phyloP scores from a whole-genome alignment of 2,797 vertebrate species.

The Cossypha polioptera region DNA sequence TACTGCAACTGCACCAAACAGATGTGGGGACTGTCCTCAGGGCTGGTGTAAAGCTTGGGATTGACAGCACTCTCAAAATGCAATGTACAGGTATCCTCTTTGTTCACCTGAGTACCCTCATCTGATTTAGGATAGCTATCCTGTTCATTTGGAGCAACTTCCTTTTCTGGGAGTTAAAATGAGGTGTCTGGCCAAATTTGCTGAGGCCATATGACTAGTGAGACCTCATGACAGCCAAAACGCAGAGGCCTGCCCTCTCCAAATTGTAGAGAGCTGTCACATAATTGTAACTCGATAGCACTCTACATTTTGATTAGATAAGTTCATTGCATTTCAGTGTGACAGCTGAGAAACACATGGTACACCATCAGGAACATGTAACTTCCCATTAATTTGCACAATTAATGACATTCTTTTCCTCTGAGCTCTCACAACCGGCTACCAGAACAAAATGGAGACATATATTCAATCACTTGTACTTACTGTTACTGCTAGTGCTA shows the following conservation, averaged over 20 bases:
- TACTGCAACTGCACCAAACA: not conserved
- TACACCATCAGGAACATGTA: slow-evolving; percentile 40
- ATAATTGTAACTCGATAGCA: not conserved
- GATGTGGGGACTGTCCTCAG: not conserved
- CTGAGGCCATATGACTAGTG: not conserved
- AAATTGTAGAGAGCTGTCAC: slow-evolving; percentile 6
- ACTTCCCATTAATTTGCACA: slow-evolving; percentile 47
- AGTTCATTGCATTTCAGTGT: not conserved
- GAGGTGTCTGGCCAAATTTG: not conserved
- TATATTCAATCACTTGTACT: slow-evolving; percentile 69
- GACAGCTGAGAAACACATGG: slow-evolving; percentile 51
- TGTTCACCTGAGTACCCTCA: fast-evolving
- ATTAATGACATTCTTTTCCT: slow-evolving; percentile 30
- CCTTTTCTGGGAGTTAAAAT: not conserved
- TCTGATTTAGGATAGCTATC: not conserved
- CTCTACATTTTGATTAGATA: slow-evolving; percentile 26
- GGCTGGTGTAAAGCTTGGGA: not conserved
- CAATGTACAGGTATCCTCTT: not conserved
- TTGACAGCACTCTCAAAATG: not conserved
- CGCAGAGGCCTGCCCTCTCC: not conserved
- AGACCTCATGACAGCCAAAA: slow-evolving; percentile 20
- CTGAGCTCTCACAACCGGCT: slow-evolving; percentile 5
- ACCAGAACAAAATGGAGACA: slow-evolving; percentile 65
- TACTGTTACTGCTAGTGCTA: slow-evolving; percentile 76
- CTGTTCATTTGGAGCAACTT: not conserved